These are phyloP conservation scores for Allolobophora icterica DNA, from an alignment of 2,888 invertebrate genomes.

Conservation along the genomic window DNA sequence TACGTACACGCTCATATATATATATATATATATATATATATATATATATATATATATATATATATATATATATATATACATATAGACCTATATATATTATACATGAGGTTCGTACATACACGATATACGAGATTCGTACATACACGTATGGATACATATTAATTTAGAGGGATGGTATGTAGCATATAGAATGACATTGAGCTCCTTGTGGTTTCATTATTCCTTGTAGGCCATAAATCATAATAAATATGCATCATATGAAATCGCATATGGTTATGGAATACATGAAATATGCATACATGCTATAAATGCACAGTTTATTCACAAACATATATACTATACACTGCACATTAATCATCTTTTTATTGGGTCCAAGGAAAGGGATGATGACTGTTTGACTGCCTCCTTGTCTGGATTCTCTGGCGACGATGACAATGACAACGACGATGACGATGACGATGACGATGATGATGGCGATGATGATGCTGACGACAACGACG, in stretches of 20 bases:
- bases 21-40: too few relatives aligned
- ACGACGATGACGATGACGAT: neutral
- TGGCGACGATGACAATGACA: neutral
- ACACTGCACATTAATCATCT: neutral
- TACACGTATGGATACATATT: neutral
- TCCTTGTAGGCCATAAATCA: neutral
- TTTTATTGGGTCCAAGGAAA: neutral
- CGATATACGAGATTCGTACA: neutral
- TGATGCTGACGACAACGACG: neutral
- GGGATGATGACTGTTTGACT: too few relatives aligned
- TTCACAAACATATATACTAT: neutral
- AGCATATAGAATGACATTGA: neutral
- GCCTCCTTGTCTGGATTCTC: too few relatives aligned
- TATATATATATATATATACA: neutral
- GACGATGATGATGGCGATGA: neutral
- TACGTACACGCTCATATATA: too few relatives aligned
- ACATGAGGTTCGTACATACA: too few relatives aligned
- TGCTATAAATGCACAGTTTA: neutral
- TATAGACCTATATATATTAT: neutral
- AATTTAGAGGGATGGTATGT: neutral
- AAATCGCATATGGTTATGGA: too few relatives aligned
- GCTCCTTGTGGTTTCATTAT: neutral
- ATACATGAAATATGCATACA: neutral
- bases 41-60: too few relatives aligned
- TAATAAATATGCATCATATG: neutral